Base-by-base conservation (phyloP, 2,888 invertebrate genomes). In the Cryptocheilus praepositus region DNA sequence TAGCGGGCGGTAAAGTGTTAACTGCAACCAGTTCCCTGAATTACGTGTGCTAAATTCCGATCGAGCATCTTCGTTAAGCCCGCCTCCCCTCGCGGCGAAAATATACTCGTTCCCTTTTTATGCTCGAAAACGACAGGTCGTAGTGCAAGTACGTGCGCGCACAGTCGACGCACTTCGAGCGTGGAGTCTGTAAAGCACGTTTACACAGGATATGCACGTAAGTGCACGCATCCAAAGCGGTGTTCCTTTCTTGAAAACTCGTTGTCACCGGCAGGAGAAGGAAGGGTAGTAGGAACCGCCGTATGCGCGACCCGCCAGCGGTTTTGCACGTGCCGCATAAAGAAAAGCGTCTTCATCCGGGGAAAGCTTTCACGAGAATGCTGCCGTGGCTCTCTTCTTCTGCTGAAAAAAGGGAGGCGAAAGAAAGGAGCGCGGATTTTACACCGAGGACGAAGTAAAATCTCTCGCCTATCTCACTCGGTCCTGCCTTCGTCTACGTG, bases 271-370 rank as follows among this genome's bases (percentile, higher is more conserved):
- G 36, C 11, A 11, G 36, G 11, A 36, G 36, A 36, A 7, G 36
- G 36, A 11, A 25, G 36, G 11, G 36, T 3, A 25, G 25, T 2
- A 5, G 25, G 25, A 25, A 25, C 2, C 51, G 64, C 65, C 62
- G 59, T 61, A 61, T 61, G 67, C 64, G 43, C 60, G 76, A 61
- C 70, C 52, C 56, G 63, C 11, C 56, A 65, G 51, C 74, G 67
- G 66, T 77, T 73, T 80, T 65, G 64, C 80, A 70, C 71, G 80
- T 73, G 70, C 62, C 71, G 75, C 67, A 71, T 79, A 79, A 79
- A 80, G 75, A 69, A 64, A 69, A 75, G 66, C 63, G 80, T 79
- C 80, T 75, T 80, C 71, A 77, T 73, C 73, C 71, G 63, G 59
- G 57, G 66, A 77, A 77, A 77, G 77, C 80, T 74, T 74, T 79